phyloP scores from a whole-genome alignment of 2,113 vertebrate species.

The Hydropotes inermis region DNA sequence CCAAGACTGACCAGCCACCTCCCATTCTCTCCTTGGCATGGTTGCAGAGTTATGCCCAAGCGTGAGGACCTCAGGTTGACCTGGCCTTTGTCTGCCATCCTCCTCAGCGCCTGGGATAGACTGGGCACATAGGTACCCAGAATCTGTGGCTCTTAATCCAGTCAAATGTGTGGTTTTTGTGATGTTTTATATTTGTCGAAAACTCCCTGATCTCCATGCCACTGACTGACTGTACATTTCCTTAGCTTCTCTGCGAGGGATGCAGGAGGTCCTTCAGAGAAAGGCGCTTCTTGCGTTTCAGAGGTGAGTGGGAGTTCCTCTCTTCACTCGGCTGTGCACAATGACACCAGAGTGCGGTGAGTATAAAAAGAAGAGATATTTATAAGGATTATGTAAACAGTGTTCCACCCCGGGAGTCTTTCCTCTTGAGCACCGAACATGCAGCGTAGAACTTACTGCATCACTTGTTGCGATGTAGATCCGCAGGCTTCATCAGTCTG shows the following conservation, averaged over 20 bases:
- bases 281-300: slow-evolving; percentile 98
- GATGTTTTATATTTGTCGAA: not conserved
- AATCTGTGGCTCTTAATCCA: not conserved
- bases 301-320: slow-evolving; percentile 87
- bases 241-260: slow-evolving; percentile 92
- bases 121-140: not conserved
- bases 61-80: not conserved
- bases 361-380: slow-evolving; percentile 66
- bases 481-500: slow-evolving; percentile 45
- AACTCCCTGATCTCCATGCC: not conserved
- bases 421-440: slow-evolving; percentile 39
- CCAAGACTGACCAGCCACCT: not conserved
- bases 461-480: slow-evolving; percentile 41
- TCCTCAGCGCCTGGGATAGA: not conserved
- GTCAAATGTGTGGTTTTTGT: not conserved
- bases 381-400: slow-evolving; percentile 74
- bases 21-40: not conserved
- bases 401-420: slow-evolving; percentile 60
- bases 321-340: slow-evolving; percentile 71
- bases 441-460: slow-evolving; percentile 43
- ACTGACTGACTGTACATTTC: slow-evolving; percentile 77
- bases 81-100: not conserved
- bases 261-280: slow-evolving; percentile 96
- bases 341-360: slow-evolving; percentile 64
- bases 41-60: not conserved